A percentile compares a stretch with the other conserved stretches of the same genome.
These are phyloP conservation scores for Zoanthus sansibaricus DNA, from an alignment of 92 coral and sea anemone genomes.

Conservation along the genomic window DNA sequence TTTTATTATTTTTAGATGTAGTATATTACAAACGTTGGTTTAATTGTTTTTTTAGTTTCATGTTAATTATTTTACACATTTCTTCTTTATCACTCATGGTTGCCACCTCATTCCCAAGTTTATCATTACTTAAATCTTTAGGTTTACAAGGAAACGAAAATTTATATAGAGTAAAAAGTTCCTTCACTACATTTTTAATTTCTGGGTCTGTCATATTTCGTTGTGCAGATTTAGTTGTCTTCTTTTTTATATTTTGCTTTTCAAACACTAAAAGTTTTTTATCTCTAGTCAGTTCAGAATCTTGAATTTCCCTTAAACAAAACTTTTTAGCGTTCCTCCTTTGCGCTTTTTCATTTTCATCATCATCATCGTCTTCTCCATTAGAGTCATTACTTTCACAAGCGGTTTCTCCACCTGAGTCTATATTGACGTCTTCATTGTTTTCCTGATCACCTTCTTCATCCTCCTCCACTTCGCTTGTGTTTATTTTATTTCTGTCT, in stretches of 20 bases:
- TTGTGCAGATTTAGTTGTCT: background rate
- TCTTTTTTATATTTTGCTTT: too few relatives aligned
- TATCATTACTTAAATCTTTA: background rate
- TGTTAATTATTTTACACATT: background rate
- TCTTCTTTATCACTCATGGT: background rate
- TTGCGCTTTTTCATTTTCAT: too few relatives aligned
- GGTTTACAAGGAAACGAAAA: background rate
- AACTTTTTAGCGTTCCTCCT: too few relatives aligned
- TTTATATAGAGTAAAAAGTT: background rate
- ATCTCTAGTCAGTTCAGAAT: background rate
- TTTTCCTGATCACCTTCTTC: background rate
- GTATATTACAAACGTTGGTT: background rate
- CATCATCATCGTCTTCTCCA: background rate
- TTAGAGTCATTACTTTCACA: background rate
- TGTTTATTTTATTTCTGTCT: too few relatives aligned
- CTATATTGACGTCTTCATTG: background rate
- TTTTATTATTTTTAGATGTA: background rate
- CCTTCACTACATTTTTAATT: background rate
- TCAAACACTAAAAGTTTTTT: background rate
- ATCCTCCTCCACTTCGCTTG: background rate
- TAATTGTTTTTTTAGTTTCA: background rate
- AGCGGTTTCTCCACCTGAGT: background rate
- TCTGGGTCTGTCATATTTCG: background rate
- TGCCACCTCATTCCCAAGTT: background rate
- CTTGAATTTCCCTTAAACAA: background rate